Evolutionary conservation across 2,797 vertebrate species (phyloP), one percentile per base, ranked within the genome.

Genomic region (Falco peregrinus): DNA sequence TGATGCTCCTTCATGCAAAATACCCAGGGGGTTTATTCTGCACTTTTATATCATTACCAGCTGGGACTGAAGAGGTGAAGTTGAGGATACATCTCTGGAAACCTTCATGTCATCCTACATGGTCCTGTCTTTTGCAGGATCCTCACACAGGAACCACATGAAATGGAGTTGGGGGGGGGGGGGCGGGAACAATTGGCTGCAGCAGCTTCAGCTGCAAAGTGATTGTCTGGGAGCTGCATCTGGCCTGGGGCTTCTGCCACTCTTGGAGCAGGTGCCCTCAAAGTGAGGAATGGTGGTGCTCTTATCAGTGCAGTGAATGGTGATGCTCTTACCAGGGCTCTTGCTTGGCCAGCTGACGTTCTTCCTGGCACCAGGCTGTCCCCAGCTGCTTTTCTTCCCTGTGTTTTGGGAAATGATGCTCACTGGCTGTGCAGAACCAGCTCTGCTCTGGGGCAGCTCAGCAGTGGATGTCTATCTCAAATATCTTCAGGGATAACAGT

Each of bases 191-290:
- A 69, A 56, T 12, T 2, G 7, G 31, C 21, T 39, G 48, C 11
- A 16, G 74, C 56, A 47, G n/a, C 28, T 37, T 53, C 84, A 45
- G 33, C 54, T 53, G n/a, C 47, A 10, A 33, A n/a, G 48, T 25
- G 48, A 28, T 41, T 11, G n/a, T n/a, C 48, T 24, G 1, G 1
- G n/a, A 16, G 48, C 29, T 70, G 43, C 0, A 1, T 15, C 35
- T 50, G 67, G 17, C 21, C 43, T 28, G 0, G 4, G 26, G 12
- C 45, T 45, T 22, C 39, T 33, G 33, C 37, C 1, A 3, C 12
- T 4, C 26, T 14, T 31, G 37, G 25, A 29, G 25, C 61, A 31
- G 45, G 11, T 43, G 71, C 47, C 47, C 45, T 60, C 1, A 1
- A 45, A 26, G 33, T 0, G 0, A 31, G 60, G 60, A 41, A 57